Evolutionary conservation across 2,113 vertebrate species (phyloP).

Genomic region (Oncorhynchus nerka): DNA sequence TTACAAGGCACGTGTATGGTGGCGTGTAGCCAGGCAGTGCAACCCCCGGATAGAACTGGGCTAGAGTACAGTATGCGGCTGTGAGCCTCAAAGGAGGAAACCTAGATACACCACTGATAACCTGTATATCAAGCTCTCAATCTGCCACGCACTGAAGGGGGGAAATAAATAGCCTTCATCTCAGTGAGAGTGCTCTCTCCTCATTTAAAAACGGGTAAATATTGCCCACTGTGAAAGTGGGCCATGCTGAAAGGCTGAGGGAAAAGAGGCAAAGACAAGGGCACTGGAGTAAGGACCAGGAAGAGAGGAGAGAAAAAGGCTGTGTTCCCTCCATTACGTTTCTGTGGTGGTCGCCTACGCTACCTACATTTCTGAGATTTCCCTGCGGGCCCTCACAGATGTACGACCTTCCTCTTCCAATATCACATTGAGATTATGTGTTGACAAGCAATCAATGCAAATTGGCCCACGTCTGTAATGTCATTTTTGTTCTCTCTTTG

Average conservation of each 20-base stretch:
- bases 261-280: constrained; percentile 48
- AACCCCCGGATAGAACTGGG: constrained; percentile 50
- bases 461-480: constrained; percentile 29
- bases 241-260: constrained; percentile 39
- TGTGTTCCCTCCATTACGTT: constrained; percentile 18
- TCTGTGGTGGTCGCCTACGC: constrained; percentile 36
- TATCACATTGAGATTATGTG: constrained; percentile 35
- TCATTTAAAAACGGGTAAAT: constrained; percentile 57
- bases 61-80: constrained; percentile 51
- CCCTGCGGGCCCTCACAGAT: constrained; percentile 23
- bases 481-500: constrained; percentile 2
- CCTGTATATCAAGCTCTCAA: constrained; percentile 72
- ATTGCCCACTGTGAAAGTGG: constrained; percentile 60
- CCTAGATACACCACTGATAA: constrained; percentile 66
- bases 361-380: constrained; percentile 22
- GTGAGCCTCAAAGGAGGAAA: constrained; percentile 63
- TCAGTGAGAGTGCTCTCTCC: constrained; percentile 40
- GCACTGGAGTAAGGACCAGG: constrained; percentile 51
- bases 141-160: constrained; percentile 61
- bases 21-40: constrained; percentile 29
- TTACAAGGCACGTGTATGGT: constrained; percentile 3
- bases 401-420: constrained; percentile 31
- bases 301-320: constrained; percentile 2
- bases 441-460: constrained; percentile 57
- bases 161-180: constrained; percentile 69